Conservation (phyloP, 2,888 invertebrate species). For the Myopa tessellatipennis region DNA sequence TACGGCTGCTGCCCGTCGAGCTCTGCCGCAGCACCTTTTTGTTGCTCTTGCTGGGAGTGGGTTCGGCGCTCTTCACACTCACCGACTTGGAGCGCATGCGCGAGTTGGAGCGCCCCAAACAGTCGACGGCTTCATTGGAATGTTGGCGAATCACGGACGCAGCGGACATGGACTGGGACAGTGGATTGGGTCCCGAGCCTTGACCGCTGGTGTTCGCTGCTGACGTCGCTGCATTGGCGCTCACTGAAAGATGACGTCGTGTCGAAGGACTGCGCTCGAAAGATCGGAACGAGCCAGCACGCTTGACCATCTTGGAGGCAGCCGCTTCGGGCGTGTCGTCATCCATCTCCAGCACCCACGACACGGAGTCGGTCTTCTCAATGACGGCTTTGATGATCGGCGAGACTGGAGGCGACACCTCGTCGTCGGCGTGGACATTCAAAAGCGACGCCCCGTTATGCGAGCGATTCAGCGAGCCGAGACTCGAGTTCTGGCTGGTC, state of each 20-base stretch:
- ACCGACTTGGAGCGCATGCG: slow-evolving; percentile 69
- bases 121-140: slow-evolving; percentile 58
- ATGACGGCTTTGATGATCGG: slow-evolving; percentile 86
- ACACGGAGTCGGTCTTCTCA: slow-evolving; percentile 86
- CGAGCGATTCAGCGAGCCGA: slow-evolving; percentile 50
- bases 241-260: slow-evolving; percentile 66
- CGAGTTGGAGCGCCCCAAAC: slow-evolving; percentile 59
- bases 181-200: slow-evolving; percentile 59
- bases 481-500: slow-evolving; percentile 53
- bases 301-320: slow-evolving; percentile 77
- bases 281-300: slow-evolving; percentile 75
- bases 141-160: slow-evolving; percentile 68
- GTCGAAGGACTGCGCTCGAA: slow-evolving; percentile 63
- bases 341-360: slow-evolving; percentile 85
- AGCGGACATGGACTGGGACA: slow-evolving; percentile 70
- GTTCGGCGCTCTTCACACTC: slow-evolving; percentile 59
- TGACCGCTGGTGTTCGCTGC: slow-evolving; percentile 38
- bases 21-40: slow-evolving; percentile 52
- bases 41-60: slow-evolving; percentile 36
- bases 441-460: slow-evolving; percentile 44
- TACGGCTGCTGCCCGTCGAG: slow-evolving; percentile 47
- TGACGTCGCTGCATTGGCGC: slow-evolving; percentile 47
- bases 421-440: slow-evolving; percentile 34
- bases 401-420: slow-evolving; percentile 72
- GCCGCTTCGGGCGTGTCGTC: slow-evolving; percentile 79